A percentile compares a stretch with the other conserved stretches of the same genome.
These are phyloP conservation scores for Procavia capensis DNA, from an alignment of 2,113 vertebrate genomes.

Conservation along the genomic window DNA sequence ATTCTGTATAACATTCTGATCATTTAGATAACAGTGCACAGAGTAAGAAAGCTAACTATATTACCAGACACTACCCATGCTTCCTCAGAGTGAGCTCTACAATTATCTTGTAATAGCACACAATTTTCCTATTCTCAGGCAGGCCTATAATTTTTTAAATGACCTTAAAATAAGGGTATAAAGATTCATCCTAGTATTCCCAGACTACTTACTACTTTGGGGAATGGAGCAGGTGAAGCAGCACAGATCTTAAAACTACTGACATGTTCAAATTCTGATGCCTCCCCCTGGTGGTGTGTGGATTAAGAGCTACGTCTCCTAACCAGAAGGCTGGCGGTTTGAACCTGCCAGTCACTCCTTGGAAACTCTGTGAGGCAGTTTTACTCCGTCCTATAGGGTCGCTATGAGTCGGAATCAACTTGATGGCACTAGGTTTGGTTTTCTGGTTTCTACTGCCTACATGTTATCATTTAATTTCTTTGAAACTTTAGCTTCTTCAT, in stretches of 20 bases:
- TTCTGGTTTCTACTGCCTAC: slow-evolving; percentile 47
- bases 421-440: too few relatives aligned
- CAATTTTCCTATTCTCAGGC: slow-evolving; percentile 30
- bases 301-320: too few relatives aligned
- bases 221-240: not conserved
- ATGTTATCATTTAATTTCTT: slow-evolving; percentile 29
- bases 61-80: slow-evolving; percentile 54
- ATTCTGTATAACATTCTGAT: slow-evolving; percentile 32
- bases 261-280: slow-evolving; percentile 15
- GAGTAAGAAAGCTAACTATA: slow-evolving; percentile 62
- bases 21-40: slow-evolving; percentile 37
- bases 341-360: too few relatives aligned
- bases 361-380: too few relatives aligned
- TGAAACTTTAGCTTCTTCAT: not conserved
- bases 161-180: slow-evolving; percentile 58
- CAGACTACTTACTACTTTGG: not conserved
- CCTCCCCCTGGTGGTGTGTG: too few relatives aligned
- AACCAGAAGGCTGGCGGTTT: too few relatives aligned
- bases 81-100: slow-evolving; percentile 34
- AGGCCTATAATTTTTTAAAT: slow-evolving; percentile 51
- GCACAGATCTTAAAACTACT: slow-evolving; percentile 25
- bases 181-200: slow-evolving; percentile 23
- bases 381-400: too few relatives aligned
- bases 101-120: slow-evolving; percentile 59
- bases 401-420: too few relatives aligned